phyloP scores from a whole-genome alignment of 2,888 invertebrate species.

The Dromius quadrimaculatus region DNA sequence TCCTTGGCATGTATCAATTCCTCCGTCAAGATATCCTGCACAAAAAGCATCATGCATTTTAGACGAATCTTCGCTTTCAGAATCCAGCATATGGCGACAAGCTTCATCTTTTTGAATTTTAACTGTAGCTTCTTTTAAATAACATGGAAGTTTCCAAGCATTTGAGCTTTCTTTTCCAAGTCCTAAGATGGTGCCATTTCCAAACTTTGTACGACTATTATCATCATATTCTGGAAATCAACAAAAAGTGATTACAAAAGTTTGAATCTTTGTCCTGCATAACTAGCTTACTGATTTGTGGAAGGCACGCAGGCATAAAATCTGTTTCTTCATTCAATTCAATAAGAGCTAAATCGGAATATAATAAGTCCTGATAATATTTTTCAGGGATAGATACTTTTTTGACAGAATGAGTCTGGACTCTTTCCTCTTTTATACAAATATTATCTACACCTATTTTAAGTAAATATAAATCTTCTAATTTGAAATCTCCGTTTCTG shows the following conservation, averaged over 20 bases:
- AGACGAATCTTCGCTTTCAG: constrained; percentile 59
- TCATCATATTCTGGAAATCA: constrained; percentile 24
- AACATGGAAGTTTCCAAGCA: constrained; percentile 60
- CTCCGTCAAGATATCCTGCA: constrained; percentile 71
- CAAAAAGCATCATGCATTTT: constrained; percentile 66
- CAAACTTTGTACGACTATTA: constrained; percentile 32
- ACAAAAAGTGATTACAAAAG: background rate
- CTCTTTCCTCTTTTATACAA: constrained; percentile 60
- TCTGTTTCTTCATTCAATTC: constrained; percentile 59
- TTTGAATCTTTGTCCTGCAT: background rate
- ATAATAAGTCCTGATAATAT: constrained; percentile 61
- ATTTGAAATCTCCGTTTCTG: constrained; percentile 54
- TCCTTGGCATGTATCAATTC: constrained; percentile 76
- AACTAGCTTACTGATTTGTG: constrained; percentile 58
- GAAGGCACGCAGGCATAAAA: constrained; percentile 63
- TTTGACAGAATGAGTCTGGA: constrained; percentile 58
- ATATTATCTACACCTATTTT: constrained; percentile 63
- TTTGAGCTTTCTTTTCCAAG: constrained; percentile 27
- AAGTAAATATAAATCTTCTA: constrained; percentile 61
- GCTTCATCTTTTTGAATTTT: constrained; percentile 60
- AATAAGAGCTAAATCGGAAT: constrained; percentile 63
- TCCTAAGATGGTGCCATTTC: constrained; percentile 32
- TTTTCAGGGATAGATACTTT: constrained; percentile 63
- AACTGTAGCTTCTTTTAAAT: constrained; percentile 63
- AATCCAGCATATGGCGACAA: constrained; percentile 61